Base-by-base conservation (phyloP, 1,140 invertebrate genomes). In the Drosophila simulans region DNA sequence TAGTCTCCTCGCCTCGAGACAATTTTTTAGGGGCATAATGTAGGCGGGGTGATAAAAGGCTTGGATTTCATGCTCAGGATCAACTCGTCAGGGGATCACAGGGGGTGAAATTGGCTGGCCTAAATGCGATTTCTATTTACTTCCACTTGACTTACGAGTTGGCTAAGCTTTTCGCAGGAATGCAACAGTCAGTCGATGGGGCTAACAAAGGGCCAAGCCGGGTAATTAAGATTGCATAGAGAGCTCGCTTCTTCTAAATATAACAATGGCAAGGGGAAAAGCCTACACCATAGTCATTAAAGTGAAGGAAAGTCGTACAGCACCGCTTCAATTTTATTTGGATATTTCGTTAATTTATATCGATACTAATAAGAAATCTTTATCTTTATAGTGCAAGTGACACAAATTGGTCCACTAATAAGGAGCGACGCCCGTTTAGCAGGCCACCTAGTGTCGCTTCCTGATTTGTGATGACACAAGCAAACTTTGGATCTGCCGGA, bases 61-160 rank as follows among this genome's bases (percentile, higher is more conserved):
- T 27, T 25, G n/a, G 48, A 5, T 43, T 25, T 20, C 49, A 68
- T 51, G 15, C 53, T 20, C 15, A 69, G 22, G 43, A 56, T 48
- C 42, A 68, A 40, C n/a, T 46, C 4, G 34, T 34, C 20, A 22
- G 45, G 8, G 64, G 27, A 43, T 46, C 51, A 27, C 43, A 2
- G 11, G 31, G 42, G 17, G 35, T 39, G 31, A n/a, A 45, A 54
- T 40, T 49, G 43, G 11, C 11, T 35, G 40, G 31, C 22, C 64
- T 27, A 69, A 55, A 68, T 69, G 66, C 54, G 49, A 69, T 69
- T 69, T 65, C 27, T 40, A 63, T 40, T 40, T 40, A 49, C 63
- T 66, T 63, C 63, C 13, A 31, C 63, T 62, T 45, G 62, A 64
- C 56, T 60, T 62, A 3, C 22, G 31, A 35, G 43, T 10, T 49